A percentile compares a stretch with the other conserved stretches of the same genome.
Conservation (phyloP, 2,888 invertebrate genomes). For the Artemia sinica region DNA sequence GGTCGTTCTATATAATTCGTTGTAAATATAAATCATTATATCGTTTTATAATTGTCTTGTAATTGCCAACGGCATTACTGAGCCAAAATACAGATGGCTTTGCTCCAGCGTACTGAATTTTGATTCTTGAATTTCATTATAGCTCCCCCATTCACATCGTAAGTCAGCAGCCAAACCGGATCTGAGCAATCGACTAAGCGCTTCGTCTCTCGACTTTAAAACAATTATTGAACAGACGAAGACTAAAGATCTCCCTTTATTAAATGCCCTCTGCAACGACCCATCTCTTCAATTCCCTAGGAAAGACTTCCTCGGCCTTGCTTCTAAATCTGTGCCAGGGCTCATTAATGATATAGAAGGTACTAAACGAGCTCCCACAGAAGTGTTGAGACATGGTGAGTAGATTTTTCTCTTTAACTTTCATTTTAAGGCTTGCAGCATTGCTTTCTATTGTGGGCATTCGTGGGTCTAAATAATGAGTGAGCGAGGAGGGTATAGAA, state of each 20-base stretch:
- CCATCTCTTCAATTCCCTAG: constrained; percentile 42
- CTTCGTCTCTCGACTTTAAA: constrained; percentile 50
- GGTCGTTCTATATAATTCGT: too few relatives aligned
- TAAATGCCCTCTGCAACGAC: constrained; percentile 83
- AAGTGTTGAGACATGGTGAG: constrained; percentile 7
- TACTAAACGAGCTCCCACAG: not conserved
- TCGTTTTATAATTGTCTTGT: too few relatives aligned
- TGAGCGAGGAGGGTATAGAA: too few relatives aligned
- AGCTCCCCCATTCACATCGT: constrained; percentile 7
- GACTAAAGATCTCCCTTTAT: constrained; percentile 72
- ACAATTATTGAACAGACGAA: constrained; percentile 70
- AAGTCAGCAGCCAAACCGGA: not conserved
- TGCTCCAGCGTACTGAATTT: too few relatives aligned
- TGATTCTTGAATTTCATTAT: not conserved
- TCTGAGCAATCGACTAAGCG: not conserved
- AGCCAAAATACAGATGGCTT: too few relatives aligned
- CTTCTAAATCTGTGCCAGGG: not conserved
- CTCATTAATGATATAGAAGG: not conserved
- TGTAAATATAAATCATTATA: too few relatives aligned
- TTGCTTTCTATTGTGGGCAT: too few relatives aligned
- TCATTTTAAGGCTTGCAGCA: too few relatives aligned
- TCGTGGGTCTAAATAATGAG: too few relatives aligned
- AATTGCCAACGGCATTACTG: too few relatives aligned
- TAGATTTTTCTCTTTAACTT: not conserved
- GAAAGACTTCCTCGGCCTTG: not conserved